Conservation (phyloP, 2,797 vertebrate genomes). For the Adelosebastes latens region DNA sequence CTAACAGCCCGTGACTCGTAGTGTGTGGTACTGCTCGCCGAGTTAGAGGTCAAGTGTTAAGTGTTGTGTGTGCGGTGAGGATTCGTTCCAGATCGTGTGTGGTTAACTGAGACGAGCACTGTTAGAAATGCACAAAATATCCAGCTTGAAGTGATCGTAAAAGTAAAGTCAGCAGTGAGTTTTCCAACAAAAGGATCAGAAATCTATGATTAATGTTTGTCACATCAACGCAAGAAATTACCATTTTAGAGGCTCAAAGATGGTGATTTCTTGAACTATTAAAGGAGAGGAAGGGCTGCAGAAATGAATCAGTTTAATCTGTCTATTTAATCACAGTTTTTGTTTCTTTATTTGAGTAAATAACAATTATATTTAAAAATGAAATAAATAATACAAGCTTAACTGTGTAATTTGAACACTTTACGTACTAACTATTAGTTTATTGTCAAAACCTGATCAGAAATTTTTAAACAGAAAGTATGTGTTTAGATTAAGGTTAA, state of each 20-base stretch:
- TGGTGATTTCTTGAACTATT: neutral
- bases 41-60: slow-evolving; percentile 78
- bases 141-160: slow-evolving; percentile 5
- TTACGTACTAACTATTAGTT: neutral
- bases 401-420: neutral
- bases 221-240: neutral
- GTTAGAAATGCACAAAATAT: slow-evolving; percentile 52
- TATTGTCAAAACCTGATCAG: neutral
- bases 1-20: slow-evolving; percentile 40
- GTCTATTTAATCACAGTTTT: neutral
- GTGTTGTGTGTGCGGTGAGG: slow-evolving; percentile 64
- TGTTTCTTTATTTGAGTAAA: neutral
- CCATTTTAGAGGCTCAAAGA: neutral
- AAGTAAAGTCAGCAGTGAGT: slow-evolving; percentile 1
- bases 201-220: neutral
- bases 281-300: neutral
- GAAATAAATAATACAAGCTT: neutral
- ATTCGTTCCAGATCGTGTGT: slow-evolving; percentile 72
- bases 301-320: neutral
- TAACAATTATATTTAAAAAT: neutral
- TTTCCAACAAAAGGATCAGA: neutral
- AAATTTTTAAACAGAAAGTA: neutral
- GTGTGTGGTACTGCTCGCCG: slow-evolving; percentile 64
- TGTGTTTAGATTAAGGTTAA: neutral
- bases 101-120: slow-evolving; percentile 62